phyloP scores from a whole-genome alignment of 37 sponge, comb jelly and placozoan genomes.

The Tethya wilhelma region DNA sequence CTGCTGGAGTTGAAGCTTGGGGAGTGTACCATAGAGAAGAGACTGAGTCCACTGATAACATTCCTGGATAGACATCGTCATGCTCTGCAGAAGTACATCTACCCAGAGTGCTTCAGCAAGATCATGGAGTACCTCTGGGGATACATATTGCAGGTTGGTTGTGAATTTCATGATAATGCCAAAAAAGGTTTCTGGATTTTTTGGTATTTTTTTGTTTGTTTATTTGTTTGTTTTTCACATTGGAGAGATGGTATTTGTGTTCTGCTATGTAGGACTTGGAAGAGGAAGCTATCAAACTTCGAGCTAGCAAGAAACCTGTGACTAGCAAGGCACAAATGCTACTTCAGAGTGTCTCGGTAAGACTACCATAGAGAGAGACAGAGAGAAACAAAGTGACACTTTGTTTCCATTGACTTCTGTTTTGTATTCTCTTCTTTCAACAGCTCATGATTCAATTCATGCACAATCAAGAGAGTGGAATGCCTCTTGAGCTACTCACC shows the following conservation, averaged over 20 bases:
- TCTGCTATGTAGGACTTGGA: constrained; percentile 56
- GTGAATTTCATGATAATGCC: background rate
- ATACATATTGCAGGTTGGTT: constrained; percentile 50
- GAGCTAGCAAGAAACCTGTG: constrained; percentile 27
- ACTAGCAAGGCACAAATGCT: constrained; percentile 51
- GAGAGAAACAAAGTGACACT: constrained; percentile 1
- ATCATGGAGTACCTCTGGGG: constrained; percentile 62
- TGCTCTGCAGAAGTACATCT: constrained; percentile 67
- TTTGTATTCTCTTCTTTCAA: background rate
- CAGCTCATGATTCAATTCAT: constrained; percentile 66
- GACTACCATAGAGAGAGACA: constrained; percentile 2
- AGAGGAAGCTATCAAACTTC: constrained; percentile 61
- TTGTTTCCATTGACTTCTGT: background rate
- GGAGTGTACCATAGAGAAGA: constrained; percentile 53
- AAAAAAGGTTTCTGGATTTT: background rate
- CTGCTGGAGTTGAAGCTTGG: constrained; percentile 66
- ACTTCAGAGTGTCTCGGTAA: constrained; percentile 54
- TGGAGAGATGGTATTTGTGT: background rate
- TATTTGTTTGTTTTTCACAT: background rate
- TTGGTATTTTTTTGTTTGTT: background rate
- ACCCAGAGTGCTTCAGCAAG: constrained; percentile 46
- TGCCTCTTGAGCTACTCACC: constrained; percentile 47
- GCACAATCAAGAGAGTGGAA: constrained; percentile 42
- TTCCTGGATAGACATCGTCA: constrained; percentile 53
- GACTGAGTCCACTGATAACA: constrained; percentile 59